Conservation (phyloP, 2,888 invertebrate genomes). For the Protodeltote pygarga region DNA sequence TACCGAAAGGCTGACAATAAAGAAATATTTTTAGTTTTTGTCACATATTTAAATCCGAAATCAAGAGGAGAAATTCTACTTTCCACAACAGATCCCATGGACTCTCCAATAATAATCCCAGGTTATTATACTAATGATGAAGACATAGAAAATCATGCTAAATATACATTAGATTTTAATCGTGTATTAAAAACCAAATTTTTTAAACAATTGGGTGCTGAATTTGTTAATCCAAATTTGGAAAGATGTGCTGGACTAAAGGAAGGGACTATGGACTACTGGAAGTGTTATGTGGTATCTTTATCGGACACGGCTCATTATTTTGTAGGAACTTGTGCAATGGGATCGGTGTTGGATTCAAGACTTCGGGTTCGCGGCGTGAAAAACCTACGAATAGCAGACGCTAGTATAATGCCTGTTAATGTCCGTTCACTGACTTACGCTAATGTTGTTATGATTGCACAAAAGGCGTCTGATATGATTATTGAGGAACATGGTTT, state of each 20-base stretch:
- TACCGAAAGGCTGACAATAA: constrained; percentile 15
- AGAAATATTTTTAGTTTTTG: constrained; percentile 33
- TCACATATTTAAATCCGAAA: constrained; percentile 67
- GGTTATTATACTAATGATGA: constrained; percentile 17
- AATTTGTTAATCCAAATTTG: constrained; percentile 19
- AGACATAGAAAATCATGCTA: constrained; percentile 34
- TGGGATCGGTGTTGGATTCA: constrained; percentile 42
- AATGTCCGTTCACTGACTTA: constrained; percentile 19
- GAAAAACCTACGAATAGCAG: constrained; percentile 30
- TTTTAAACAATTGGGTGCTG: constrained; percentile 24
- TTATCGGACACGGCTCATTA: constrained; percentile 27
- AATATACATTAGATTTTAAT: constrained; percentile 30
- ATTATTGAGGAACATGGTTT: constrained; percentile 26
- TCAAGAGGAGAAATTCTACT: constrained; percentile 82
- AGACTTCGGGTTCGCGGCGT: constrained; percentile 31
- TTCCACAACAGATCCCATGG: constrained; percentile 12
- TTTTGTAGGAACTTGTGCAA: constrained; percentile 30
- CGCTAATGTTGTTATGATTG: constrained; percentile 29
- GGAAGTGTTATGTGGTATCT: constrained; percentile 30
- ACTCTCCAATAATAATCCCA: constrained; percentile 25
- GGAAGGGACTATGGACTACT: constrained; percentile 19
- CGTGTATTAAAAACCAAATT: constrained; percentile 15
- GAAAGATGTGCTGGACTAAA: constrained; percentile 11
- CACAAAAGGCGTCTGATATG: constrained; percentile 27
- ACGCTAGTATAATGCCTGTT: constrained; percentile 39